Evolutionary conservation across 2,888 invertebrate genomes (phyloP), one percentile per base, ranked within the genome.

Genomic region (Leucophora obtusa): DNA sequence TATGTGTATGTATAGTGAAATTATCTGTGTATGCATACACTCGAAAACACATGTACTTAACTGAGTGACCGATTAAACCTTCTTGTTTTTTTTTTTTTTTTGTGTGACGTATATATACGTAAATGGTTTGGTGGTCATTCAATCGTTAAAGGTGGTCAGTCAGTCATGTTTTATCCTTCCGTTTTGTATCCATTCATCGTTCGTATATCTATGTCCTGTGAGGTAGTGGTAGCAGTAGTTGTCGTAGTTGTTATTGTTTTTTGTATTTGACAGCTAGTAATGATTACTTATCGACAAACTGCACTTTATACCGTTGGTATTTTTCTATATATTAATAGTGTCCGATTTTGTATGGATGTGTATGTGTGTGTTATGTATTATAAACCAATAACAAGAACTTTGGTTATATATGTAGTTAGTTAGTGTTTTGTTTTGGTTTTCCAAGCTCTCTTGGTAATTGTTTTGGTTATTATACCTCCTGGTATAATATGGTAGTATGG

Each of bases 251-350:
- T 18, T 65, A 4, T 51, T 53, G 2, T 33, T 68, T 14, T 28
- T 38, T 71, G 24, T 70, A 65, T 70, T 79, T 82, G 75, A 73
- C 82, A 79, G 76, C 66, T 73, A 70, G 77, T 77, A 77, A 81
- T 77, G 73, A 77, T 81, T 81, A 77, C 56, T 81, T 81, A 77
- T 81, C 66, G 77, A 74, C 73, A 70, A 66, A 77, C 65, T 74
- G 71, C 77, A 77, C 47, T 74, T 69, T 59, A 56, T 59, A 65
- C 72, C n/a, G 38, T 21, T 38, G 54, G 66, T 56, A 43, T 66
- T 50, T 58, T 62, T 50, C n/a, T 47, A 47, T 28, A 28, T 28
- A 6, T 28, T 28, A 6, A 43, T 33, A 15, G 4, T 35, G 21
- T 38, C 11, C 51, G 17, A 47, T n/a, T 10, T n/a, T 35, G 33